Evolutionary conservation across 2,113 vertebrate genomes (phyloP), one percentile per base, ranked within the genome.

Genomic region (Ploceus nigricollis): DNA sequence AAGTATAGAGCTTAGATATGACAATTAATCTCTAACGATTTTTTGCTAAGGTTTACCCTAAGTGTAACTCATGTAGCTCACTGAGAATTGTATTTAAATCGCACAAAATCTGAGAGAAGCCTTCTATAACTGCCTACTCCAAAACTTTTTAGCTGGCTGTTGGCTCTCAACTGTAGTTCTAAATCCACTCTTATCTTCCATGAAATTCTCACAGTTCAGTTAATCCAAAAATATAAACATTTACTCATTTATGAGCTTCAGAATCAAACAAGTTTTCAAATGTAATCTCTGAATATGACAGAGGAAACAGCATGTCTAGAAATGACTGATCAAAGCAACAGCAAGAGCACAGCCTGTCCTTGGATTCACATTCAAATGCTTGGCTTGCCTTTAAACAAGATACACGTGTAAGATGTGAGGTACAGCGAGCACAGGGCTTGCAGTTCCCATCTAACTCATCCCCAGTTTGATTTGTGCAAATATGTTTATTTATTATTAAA

Each of bases 151-250:
- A 66, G 65, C 73, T 78, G 57, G 35, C 33, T 89, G 7, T 40
- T 65, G 76, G 61, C 71, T 92, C 64, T 56, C 40, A 87, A 18
- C 15, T 64, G 30, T 31, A 77, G 77, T 89, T 85, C 72, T 71
- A 82, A 92, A 85, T 45, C 51, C 20, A 31, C 73, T 73, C 23
- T 66, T 90, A 70, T 58, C 81, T 87, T 92, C 77, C 69, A 76
- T 77, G 63, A 93, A 88, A 93, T 63, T 72, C 76, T 87, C 44
- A 18, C 60, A 63, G 54, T 89, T 92, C 54, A 70, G 65, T 94
- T 91, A 88, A 70, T 65, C 58, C 91, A 90, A 90, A 95, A 96
- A 90, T 87, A 90, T 14, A 96, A 97, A 92, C 35, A 80, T 95
- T 94, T 94, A 95, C 80, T 80, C 86, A 91, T 95, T 94, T 92